Conservation (phyloP, 1,140 invertebrate genomes). For the Nymphalis io region DNA sequence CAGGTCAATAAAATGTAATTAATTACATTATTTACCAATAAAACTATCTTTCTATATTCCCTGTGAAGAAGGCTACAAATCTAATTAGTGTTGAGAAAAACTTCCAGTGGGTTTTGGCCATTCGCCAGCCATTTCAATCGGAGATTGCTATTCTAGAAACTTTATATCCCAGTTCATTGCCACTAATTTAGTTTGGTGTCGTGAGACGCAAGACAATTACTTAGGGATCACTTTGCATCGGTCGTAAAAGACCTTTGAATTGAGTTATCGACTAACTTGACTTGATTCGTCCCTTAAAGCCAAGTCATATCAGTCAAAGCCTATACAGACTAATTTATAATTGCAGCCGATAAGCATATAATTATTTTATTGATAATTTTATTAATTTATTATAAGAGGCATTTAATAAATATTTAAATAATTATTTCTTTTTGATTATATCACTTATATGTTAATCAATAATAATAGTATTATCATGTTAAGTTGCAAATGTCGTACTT, state of each 20-base stretch:
- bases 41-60: conserved; percentile 38
- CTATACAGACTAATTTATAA: no score
- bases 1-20: background rate
- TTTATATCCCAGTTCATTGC: conserved; percentile 47
- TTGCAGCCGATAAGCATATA: no score
- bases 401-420: no score
- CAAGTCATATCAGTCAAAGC: no score
- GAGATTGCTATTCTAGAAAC: conserved; percentile 56
- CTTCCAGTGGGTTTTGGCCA: conserved; percentile 62
- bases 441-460: no score
- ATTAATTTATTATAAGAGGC: no score
- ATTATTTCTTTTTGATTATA: no score
- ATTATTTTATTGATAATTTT: no score
- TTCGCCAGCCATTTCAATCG: conserved; percentile 64
- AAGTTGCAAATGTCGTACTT: no score
- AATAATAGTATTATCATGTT: no score
- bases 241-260: conserved; percentile 42
- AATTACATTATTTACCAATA: background rate
- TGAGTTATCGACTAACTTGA: conserved; percentile 30
- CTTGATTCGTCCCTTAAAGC: background rate
- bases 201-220: conserved; percentile 53
- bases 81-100: conserved; percentile 70
- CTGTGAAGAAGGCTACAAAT: conserved; percentile 57
- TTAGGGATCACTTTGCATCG: conserved; percentile 47
- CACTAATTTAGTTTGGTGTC: conserved; percentile 51